Percentiles rank a stretch among this genome's conserved stretches.
phyloP scores from a whole-genome alignment of 2,888 invertebrate genomes.

The Standfussiana lucernea region DNA sequence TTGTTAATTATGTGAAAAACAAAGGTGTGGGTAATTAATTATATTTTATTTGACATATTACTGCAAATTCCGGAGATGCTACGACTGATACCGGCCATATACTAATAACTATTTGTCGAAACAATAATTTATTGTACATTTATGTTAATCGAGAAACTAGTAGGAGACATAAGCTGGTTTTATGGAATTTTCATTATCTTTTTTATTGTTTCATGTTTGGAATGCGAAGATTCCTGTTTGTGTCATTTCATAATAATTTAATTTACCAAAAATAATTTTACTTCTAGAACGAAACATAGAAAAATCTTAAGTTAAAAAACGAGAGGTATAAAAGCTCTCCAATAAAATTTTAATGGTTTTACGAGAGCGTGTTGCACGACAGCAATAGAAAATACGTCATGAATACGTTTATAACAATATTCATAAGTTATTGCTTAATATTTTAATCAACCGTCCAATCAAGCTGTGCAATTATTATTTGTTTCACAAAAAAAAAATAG shows the following conservation, averaged over 20 bases:
- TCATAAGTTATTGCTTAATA: slow-evolving; percentile 60
- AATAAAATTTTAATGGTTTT: slow-evolving; percentile 54
- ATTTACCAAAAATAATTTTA: slow-evolving; percentile 42
- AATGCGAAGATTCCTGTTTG: slow-evolving; percentile 73
- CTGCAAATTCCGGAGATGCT: slow-evolving; percentile 80
- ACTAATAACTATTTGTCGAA: slow-evolving; percentile 88
- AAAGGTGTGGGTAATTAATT: slow-evolving; percentile 80
- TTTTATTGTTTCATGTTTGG: slow-evolving; percentile 84
- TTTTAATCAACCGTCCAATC: slow-evolving; percentile 60
- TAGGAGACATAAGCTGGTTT: slow-evolving; percentile 85
- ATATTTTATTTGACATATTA: slow-evolving; percentile 75
- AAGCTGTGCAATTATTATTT: slow-evolving; percentile 59
- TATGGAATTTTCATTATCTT: slow-evolving; percentile 85
- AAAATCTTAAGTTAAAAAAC: slow-evolving; percentile 14
- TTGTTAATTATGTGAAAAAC: slow-evolving; percentile 66
- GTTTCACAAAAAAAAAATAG: slow-evolving; percentile 55
- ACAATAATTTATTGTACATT: slow-evolving; percentile 85
- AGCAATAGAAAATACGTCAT: slow-evolving; percentile 55
- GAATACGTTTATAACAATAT: slow-evolving; percentile 46
- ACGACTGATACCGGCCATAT: slow-evolving; percentile 76
- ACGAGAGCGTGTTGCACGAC: slow-evolving; percentile 58
- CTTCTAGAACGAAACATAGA: not conserved
- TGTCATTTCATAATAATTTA: slow-evolving; percentile 52
- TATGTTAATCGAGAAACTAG: slow-evolving; percentile 85
- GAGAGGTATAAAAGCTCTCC: slow-evolving; percentile 16